These are phyloP conservation scores for Drosophila nr. perissopoda DNA, from an alignment of 2,888 invertebrate genomes.

Conservation along the genomic window DNA sequence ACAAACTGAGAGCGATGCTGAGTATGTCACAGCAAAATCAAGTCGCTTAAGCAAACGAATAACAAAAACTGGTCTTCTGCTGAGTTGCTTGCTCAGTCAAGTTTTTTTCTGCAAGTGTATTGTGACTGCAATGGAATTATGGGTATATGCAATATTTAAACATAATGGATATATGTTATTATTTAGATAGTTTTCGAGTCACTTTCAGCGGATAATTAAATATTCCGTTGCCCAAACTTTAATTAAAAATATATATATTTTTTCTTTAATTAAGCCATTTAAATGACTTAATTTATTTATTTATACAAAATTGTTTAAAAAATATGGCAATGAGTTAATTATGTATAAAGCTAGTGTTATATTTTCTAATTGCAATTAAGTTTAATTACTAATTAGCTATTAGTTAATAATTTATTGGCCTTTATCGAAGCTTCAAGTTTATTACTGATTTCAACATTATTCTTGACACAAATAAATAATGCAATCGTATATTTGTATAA, in stretches of 20 bases:
- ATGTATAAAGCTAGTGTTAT: not conserved
- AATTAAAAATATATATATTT: not conserved
- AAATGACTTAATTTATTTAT: not conserved
- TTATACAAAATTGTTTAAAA: not conserved
- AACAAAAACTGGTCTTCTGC: slow-evolving; percentile 31
- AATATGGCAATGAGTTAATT: not conserved
- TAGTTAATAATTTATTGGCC: not conserved
- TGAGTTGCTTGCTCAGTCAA: slow-evolving; percentile 3
- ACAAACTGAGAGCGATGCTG: slow-evolving; percentile 27
- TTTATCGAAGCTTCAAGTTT: not conserved
- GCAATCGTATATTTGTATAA: not conserved
- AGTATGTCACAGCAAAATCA: slow-evolving; percentile 24
- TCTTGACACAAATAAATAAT: not conserved
- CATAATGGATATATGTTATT: not conserved
- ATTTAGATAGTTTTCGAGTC: not conserved
- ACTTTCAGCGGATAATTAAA: not conserved
- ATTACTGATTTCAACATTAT: not conserved
- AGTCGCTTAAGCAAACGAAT: slow-evolving; percentile 16
- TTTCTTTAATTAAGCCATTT: not conserved
- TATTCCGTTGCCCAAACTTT: not conserved
- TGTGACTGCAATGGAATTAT: slow-evolving; percentile 2
- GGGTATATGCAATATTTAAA: not conserved
- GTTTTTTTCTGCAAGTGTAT: not conserved
- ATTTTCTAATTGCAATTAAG: not conserved
- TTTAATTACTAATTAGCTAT: not conserved